A percentile compares a stretch with the other conserved stretches of the same genome.
These are phyloP conservation scores for Neoascia interrupta DNA, from an alignment of 2,888 invertebrate genomes.

Conservation along the genomic window DNA sequence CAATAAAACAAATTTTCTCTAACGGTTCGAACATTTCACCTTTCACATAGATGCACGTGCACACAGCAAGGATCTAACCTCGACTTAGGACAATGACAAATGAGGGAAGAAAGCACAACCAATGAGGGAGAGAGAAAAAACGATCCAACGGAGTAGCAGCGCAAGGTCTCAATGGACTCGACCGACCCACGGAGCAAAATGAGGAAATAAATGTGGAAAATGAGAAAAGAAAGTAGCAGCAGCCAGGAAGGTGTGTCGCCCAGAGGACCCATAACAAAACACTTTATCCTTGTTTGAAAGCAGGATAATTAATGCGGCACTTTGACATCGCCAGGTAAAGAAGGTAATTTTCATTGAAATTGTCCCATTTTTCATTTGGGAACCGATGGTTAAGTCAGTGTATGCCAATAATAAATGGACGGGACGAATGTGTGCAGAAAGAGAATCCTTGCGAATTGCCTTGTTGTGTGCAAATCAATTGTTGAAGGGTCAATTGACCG, in stretches of 20 bases:
- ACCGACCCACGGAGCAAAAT: slow-evolving; percentile 30
- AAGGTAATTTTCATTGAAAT: slow-evolving; percentile 62
- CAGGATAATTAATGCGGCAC: slow-evolving; percentile 69
- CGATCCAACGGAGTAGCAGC: slow-evolving; percentile 3
- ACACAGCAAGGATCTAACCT: slow-evolving; percentile 10
- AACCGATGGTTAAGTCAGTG: too few species aligned
- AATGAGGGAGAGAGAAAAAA: slow-evolving; percentile 23
- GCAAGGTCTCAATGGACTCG: slow-evolving; percentile 60
- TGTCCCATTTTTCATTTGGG: slow-evolving; percentile 48
- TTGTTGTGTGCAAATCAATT: slow-evolving; percentile 49
- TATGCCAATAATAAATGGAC: too few species aligned
- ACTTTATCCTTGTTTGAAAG: slow-evolving; percentile 65
- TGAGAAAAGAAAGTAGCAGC: slow-evolving; percentile 34
- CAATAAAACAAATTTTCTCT: slow-evolving; percentile 61
- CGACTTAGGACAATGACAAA: slow-evolving; percentile 56
- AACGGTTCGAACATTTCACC: slow-evolving; percentile 61
- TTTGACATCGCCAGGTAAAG: slow-evolving; percentile 65
- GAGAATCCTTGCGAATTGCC: slow-evolving; percentile 51
- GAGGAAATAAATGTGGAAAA: slow-evolving; percentile 63
- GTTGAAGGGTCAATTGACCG: slow-evolving; percentile 50
- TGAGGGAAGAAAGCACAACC: slow-evolving; percentile 53
- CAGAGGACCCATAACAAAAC: slow-evolving; percentile 65
- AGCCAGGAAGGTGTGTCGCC: slow-evolving; percentile 49
- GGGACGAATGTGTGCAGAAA: too few species aligned
- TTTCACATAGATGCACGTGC: slow-evolving; percentile 45